Base-by-base conservation (phyloP, 1,140 invertebrate genomes). In the Yoshiicerus persimilis region DNA sequence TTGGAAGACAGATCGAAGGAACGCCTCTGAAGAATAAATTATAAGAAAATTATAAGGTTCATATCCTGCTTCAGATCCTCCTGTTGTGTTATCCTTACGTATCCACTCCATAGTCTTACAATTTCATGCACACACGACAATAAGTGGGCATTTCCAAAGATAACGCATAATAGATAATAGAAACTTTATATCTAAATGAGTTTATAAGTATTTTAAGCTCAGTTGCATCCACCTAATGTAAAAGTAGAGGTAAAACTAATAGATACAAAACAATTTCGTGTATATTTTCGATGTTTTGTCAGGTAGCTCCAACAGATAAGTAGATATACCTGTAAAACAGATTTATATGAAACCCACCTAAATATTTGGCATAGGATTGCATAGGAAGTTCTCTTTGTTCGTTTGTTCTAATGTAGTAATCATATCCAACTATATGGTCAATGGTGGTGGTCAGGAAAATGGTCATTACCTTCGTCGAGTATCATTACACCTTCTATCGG, bases 1-100 rank as follows among this genome's bases (percentile, higher is more conserved):
- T 88, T 88, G 84, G 87, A 86, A 88, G 87, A 88, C 87, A 80
- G 36, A 88, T 80, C 70, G 38, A 86, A 64, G 87, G 41, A 75
- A 88, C 87, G 87, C 87, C 87, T 88, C 34, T 56, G 38, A 88
- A 32, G 87, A 88, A 88, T 88, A 88, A 88, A 88, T 88, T 88
- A 88, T n/a, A 86, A 80, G 36, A 30, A 88, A 88, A 88, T 88
- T 88, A 88, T 32, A 88, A 75, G 84, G 84, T 83, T 86, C 87
- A 87, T 83, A 87, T 87, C 86, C 86, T 87, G 86, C 86, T 87
- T 38, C 36, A 47, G 47, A 70, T 64, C 85, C 41, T 66, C 56
- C 75, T 36, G n/a, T 25, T 64, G 16, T 38, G 27, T 30, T 56
- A 23, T 36, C 62, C 25, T 20, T 13, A 4, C 38, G 2, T 36